Evolutionary conservation across 2,797 vertebrate species (phyloP).

Genomic region (Chelon auratus): DNA sequence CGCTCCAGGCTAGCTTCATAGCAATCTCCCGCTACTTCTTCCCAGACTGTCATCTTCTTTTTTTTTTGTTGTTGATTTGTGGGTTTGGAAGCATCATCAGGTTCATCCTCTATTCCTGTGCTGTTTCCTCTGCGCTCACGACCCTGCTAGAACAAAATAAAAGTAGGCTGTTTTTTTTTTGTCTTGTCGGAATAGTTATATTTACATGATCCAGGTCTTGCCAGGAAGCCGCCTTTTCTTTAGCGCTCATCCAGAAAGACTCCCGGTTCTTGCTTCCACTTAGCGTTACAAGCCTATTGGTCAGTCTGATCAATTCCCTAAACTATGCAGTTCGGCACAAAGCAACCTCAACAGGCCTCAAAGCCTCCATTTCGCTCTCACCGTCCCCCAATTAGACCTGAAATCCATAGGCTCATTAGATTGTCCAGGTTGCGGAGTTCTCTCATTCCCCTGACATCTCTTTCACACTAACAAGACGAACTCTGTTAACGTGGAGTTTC

Average conservation of each 20-base stretch:
- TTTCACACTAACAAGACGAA: constrained; percentile 75
- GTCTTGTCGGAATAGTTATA: constrained; percentile 1
- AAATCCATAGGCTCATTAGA: constrained; percentile 80
- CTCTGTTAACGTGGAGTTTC: constrained; percentile 67
- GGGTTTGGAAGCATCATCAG: constrained; percentile 45
- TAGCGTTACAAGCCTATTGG: neutral
- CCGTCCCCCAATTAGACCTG: constrained; percentile 72
- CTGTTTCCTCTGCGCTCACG: neutral
- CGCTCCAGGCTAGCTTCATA: constrained; percentile 65
- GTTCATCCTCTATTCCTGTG: constrained; percentile 8
- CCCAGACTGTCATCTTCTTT: constrained; percentile 39
- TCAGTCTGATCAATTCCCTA: constrained; percentile 30
- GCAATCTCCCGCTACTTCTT: constrained; percentile 45
- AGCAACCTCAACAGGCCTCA: constrained; percentile 28
- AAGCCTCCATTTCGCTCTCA: constrained; percentile 43
- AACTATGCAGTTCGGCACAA: constrained; percentile 34
- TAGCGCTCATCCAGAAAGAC: neutral
- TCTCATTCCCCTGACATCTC: constrained; percentile 56
- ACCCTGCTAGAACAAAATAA: constrained; percentile 10
- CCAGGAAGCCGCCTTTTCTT: constrained; percentile 1
- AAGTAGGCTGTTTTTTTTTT: neutral
- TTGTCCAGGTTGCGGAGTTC: constrained; percentile 60
- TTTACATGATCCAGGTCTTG: neutral
- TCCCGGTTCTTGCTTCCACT: neutral
- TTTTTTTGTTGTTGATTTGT: constrained; percentile 48